These are phyloP conservation scores for Capreolus pygargus DNA, from an alignment of 2,113 vertebrate species.

Conservation along the genomic window DNA sequence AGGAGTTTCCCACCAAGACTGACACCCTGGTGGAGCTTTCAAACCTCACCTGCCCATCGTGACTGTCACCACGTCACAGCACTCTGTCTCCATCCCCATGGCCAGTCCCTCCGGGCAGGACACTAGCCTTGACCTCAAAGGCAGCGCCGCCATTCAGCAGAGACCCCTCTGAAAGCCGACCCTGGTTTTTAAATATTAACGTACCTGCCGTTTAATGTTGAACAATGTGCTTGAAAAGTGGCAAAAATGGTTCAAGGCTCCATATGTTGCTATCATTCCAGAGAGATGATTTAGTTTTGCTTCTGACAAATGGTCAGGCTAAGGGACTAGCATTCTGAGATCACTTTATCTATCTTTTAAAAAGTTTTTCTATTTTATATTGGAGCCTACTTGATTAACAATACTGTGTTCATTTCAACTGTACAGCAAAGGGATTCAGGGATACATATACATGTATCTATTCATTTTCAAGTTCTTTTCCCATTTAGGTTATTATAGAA, in stretches of 20 bases:
- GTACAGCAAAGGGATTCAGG: background rate
- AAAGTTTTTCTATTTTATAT: background rate
- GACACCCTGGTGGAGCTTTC: rapidly evolving
- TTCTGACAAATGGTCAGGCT: background rate
- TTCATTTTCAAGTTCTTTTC: background rate
- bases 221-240: background rate
- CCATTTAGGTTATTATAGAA: background rate
- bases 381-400: background rate
- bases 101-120: rapidly evolving
- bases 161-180: background rate
- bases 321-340: background rate
- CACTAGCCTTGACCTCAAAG: background rate
- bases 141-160: rapidly evolving
- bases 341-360: background rate
- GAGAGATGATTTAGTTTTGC: background rate
- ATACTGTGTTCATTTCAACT: background rate
- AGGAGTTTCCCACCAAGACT: background rate
- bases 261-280: background rate
- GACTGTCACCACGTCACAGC: background rate
- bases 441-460: too few species aligned
- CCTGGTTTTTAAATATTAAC: background rate
- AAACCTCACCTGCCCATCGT: background rate
- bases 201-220: background rate
- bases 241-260: background rate
- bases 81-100: rapidly evolving